Base-by-base conservation (phyloP, 2,888 invertebrate genomes). In the Agrochola lychnidis region DNA sequence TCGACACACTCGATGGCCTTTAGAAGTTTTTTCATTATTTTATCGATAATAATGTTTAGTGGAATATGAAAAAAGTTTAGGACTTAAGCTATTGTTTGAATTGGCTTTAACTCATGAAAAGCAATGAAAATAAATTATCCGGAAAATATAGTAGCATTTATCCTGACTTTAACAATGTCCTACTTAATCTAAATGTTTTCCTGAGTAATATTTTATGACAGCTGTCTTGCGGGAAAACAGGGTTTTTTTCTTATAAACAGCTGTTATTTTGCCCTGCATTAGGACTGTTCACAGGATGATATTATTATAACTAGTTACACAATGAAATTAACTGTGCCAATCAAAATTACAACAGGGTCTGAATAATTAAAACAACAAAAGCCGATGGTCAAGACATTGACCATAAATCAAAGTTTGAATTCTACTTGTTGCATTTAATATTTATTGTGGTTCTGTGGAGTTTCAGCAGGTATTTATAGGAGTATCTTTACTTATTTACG, bases 21-120 rank as follows among this genome's bases (percentile, higher is more conserved):
- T 64, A 45, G 70, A 78, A 79, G 81, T 73, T 82, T 80, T 80
- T 80, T 75, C 73, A 79, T 87, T 77, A 79, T 79, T 81, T 78
- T 70, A 71, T 83, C 76, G 71, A 75, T 81, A 79, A 81, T 66
- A 73, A 83, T 66, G 70, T 79, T 79, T 85, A 77, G 78, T 77
- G 72, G 62, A 51, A 64, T 68, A 72, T 75, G 70, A 74, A 57
- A 6, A 63, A 86, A 86, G 51, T 88, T 78, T 74, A 36, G n/a
- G 48, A 56, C 57, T 77, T 67, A 30, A 67, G 68, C 45, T 63
- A 56, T 79, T 70, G n/a, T 42, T 61, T 74, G 22, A 64, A 74
- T 67, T n/a, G 70, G 63, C n/a, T 16, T 66, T 82, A 61, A 56
- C 42, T 80, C 53, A 22, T 4, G 7, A 14, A 66, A 51, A 57